These are phyloP conservation scores for Seladonia tumulorum DNA, from an alignment of 2,888 invertebrate genomes.

Conservation along the genomic window DNA sequence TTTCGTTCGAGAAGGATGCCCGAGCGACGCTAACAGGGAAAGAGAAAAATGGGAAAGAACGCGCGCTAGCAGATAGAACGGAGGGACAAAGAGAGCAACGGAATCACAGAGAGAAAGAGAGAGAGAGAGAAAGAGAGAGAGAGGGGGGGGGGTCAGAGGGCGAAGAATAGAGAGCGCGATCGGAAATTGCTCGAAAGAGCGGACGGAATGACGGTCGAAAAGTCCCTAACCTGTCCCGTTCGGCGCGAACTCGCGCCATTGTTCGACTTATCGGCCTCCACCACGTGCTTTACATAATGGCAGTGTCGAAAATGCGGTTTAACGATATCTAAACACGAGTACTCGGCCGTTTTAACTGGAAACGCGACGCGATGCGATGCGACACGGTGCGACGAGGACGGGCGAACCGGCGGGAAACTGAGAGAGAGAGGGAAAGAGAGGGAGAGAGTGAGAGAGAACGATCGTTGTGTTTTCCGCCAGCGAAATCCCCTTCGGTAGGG, in stretches of 20 bases:
- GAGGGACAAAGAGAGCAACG: neutral
- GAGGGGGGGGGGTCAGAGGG: neutral
- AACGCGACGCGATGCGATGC: slow-evolving; percentile 40
- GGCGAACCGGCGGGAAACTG: neutral
- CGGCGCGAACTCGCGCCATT: slow-evolving; percentile 68
- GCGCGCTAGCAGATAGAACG: neutral
- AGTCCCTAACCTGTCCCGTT: slow-evolving; percentile 48
- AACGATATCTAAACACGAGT: slow-evolving; percentile 82
- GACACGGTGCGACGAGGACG: slow-evolving; percentile 9
- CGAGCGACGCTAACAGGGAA: neutral
- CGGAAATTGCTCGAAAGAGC: slow-evolving; percentile 30
- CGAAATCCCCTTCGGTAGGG: slow-evolving; percentile 65
- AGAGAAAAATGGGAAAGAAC: neutral
- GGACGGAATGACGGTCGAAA: slow-evolving; percentile 38
- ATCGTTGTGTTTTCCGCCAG: slow-evolving; percentile 62
- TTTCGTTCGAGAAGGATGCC: slow-evolving; percentile 3
- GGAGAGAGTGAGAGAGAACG: slow-evolving; percentile 15
- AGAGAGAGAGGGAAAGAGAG: neutral
- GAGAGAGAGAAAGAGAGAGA: neutral
- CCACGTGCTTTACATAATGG: slow-evolving; percentile 83
- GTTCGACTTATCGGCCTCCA: slow-evolving; percentile 81
- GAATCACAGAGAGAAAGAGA: neutral
- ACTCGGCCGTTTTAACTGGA: slow-evolving; percentile 72
- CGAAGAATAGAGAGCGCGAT: neutral
- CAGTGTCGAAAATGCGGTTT: slow-evolving; percentile 82